Conservation (phyloP, 2,113 vertebrate genomes). For the Perca schrenkii region DNA sequence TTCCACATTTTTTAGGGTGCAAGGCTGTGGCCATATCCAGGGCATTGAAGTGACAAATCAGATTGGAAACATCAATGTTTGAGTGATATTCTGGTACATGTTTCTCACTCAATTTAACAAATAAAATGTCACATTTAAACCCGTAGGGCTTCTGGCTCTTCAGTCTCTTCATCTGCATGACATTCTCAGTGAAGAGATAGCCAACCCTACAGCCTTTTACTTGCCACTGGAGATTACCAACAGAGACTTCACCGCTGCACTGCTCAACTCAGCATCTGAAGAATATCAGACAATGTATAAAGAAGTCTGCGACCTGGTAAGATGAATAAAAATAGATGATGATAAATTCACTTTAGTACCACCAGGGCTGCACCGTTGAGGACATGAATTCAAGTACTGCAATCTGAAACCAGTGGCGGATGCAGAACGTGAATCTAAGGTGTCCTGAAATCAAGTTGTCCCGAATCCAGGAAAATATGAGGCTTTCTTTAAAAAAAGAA, state of each 20-base stretch:
- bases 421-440: too few species aligned
- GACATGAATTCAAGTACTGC: neutral
- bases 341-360: neutral
- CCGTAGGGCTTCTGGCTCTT: constrained; percentile 24
- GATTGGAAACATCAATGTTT: neutral
- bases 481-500: too few species aligned
- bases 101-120: neutral
- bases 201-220: neutral
- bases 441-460: too few species aligned
- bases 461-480: too few species aligned
- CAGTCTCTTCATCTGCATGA: neutral
- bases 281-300: constrained; percentile 37
- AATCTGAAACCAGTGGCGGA: neutral
- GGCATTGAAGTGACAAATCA: neutral
- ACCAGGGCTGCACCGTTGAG: neutral
- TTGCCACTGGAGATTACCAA: constrained; percentile 68
- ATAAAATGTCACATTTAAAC: constrained; percentile 7
- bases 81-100: neutral
- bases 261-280: constrained; percentile 17
- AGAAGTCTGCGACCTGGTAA: constrained; percentile 60
- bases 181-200: neutral
- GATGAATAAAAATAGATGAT: neutral
- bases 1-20: neutral
- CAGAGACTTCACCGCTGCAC: constrained; percentile 27
- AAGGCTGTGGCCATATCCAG: neutral